These are phyloP conservation scores for Chascanopsetta lugubris DNA, from an alignment of 2,113 vertebrate species.

Conservation along the genomic window DNA sequence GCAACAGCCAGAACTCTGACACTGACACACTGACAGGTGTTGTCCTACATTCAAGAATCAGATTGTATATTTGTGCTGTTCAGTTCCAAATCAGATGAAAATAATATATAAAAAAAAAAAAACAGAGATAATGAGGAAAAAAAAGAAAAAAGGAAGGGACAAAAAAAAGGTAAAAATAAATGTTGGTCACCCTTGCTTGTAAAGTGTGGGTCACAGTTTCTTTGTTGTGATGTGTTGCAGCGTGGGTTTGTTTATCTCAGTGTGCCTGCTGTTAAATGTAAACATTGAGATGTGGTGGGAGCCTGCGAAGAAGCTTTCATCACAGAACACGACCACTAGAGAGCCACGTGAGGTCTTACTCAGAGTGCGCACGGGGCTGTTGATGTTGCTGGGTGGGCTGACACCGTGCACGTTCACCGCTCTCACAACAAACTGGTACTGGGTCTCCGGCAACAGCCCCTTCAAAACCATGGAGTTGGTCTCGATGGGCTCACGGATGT, in stretches of 20 bases:
- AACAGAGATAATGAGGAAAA: not conserved
- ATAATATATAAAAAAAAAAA: not conserved
- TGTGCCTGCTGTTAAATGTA: slow-evolving; percentile 19
- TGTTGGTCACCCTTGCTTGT: not conserved
- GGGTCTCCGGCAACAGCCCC: slow-evolving; percentile 87
- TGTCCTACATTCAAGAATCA: slow-evolving; percentile 46
- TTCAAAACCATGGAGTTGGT: slow-evolving; percentile 94
- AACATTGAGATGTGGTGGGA: slow-evolving; percentile 32
- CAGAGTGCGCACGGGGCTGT: slow-evolving; percentile 81
- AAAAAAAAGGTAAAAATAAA: too few relatives aligned
- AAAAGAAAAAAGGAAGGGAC: not conserved
- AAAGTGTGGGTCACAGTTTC: not conserved
- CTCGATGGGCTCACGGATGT: slow-evolving; percentile 89
- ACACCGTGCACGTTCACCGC: slow-evolving; percentile 86
- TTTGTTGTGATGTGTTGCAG: not conserved
- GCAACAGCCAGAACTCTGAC: slow-evolving; percentile 4
- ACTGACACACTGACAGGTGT: slow-evolving; percentile 33
- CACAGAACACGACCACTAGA: not conserved
- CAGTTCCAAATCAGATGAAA: too few relatives aligned
- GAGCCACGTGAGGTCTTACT: slow-evolving; percentile 79
- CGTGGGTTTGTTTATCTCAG: slow-evolving; percentile 25
- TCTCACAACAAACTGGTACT: slow-evolving; percentile 91
- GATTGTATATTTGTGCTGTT: not conserved
- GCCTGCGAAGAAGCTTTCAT: not conserved
- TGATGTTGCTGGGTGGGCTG: slow-evolving; percentile 85